A percentile compares a stretch with the other conserved stretches of the same genome.
Evolutionary conservation across 2,113 vertebrate genomes (phyloP).

Genomic region (Collichthys lucidus): DNA sequence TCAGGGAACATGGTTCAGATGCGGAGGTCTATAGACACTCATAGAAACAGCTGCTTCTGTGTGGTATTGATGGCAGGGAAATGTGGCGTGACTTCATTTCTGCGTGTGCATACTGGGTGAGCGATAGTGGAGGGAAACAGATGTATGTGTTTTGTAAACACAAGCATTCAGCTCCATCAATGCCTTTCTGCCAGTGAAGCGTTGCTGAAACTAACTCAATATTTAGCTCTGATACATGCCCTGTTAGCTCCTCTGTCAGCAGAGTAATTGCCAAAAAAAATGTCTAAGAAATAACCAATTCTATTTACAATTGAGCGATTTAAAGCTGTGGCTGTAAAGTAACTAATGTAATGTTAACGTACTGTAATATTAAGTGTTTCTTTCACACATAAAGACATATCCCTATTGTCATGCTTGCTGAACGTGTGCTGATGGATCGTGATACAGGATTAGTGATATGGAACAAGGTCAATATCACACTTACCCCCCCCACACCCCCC

Average conservation of each 20-base stretch:
- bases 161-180: slow-evolving; percentile 30
- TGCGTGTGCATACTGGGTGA: slow-evolving; percentile 1
- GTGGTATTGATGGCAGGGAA: slow-evolving; percentile 6
- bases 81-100: slow-evolving; percentile 33
- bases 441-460: slow-evolving; percentile 11
- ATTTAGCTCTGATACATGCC: slow-evolving; percentile 36
- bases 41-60: slow-evolving; percentile 19
- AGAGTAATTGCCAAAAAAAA: neutral
- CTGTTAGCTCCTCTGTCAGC: slow-evolving; percentile 3
- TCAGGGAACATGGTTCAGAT: slow-evolving; percentile 1
- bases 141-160: slow-evolving; percentile 42
- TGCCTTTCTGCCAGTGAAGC: slow-evolving; percentile 28
- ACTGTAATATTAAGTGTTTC: neutral
- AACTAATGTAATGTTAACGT: neutral
- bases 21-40: neutral
- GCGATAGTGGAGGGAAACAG: slow-evolving; percentile 16
- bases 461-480: neutral
- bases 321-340: neutral
- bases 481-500: neutral
- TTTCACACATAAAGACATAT: slow-evolving; percentile 13
- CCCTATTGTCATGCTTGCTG: neutral
- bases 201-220: slow-evolving; percentile 30
- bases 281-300: slow-evolving; percentile 12
- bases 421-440: slow-evolving; percentile 28
- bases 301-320: neutral